Percentiles rank a stretch among this genome's conserved stretches.
phyloP scores from a whole-genome alignment of 2,888 invertebrate genomes.

The Anthophora plumipes region DNA sequence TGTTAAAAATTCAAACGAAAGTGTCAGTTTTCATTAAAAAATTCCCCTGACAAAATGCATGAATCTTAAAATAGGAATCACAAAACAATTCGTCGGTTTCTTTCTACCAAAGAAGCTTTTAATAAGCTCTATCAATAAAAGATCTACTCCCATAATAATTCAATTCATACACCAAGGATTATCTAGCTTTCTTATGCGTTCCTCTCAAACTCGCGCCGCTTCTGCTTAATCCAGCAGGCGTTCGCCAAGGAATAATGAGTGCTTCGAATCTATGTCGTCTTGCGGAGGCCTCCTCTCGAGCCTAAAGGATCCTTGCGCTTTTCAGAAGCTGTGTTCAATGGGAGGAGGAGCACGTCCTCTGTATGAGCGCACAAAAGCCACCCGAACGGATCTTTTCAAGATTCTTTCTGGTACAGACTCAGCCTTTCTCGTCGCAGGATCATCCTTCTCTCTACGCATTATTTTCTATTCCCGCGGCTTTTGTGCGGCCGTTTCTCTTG shows the following conservation, averaged over 20 bases:
- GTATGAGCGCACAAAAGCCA: constrained; percentile 45
- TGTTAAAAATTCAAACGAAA: too few relatives aligned
- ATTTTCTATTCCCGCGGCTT: constrained; percentile 36
- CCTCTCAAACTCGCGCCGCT: background rate
- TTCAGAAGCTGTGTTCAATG: constrained; percentile 50
- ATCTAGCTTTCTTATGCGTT: constrained; percentile 1
- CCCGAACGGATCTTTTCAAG: constrained; percentile 50
- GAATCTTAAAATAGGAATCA: background rate
- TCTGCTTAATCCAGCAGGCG: constrained; percentile 20
- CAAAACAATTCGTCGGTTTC: background rate
- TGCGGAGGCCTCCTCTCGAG: constrained; percentile 25
- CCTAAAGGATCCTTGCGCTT: constrained; percentile 45
- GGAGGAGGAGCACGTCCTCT: constrained; percentile 52
- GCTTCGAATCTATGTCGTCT: constrained; percentile 49
- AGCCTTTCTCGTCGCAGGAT: constrained; percentile 37
- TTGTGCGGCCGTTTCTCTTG: constrained; percentile 16
- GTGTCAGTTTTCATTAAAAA: too few relatives aligned
- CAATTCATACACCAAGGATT: constrained; percentile 20
- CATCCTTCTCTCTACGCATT: constrained; percentile 43
- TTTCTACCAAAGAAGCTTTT: background rate
- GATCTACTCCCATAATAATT: background rate
- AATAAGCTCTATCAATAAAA: background rate
- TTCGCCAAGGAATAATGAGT: constrained; percentile 45
- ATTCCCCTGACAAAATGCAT: background rate
- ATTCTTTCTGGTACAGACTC: constrained; percentile 30